Percentiles rank a stretch among this genome's conserved stretches.
Evolutionary conservation across 2,797 vertebrate genomes (phyloP).

Genomic region (Lacerta agilis): DNA sequence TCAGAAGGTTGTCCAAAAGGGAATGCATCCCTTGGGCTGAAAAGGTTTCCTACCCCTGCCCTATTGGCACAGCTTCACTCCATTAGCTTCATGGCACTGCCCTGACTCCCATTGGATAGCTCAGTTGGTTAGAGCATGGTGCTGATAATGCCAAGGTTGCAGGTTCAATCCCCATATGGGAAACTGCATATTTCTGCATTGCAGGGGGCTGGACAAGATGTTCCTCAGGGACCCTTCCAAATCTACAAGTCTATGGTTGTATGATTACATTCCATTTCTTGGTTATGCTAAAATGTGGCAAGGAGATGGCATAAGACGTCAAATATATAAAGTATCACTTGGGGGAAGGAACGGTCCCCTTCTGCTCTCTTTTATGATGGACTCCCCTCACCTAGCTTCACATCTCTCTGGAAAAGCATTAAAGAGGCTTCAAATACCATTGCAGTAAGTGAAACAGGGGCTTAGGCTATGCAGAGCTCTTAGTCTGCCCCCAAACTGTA

Average conservation of each 20-base stretch:
- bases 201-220: too few relatives aligned
- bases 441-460: not conserved
- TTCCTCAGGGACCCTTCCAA: too few relatives aligned
- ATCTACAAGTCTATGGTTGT: too few relatives aligned
- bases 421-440: not conserved
- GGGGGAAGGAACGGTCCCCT: not conserved
- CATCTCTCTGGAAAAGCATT: too few relatives aligned
- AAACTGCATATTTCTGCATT: too few relatives aligned
- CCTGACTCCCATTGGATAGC: not conserved
- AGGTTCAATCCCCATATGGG: too few relatives aligned
- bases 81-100: not conserved
- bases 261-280: not conserved
- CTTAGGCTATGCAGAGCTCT: not conserved
- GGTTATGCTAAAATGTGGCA: not conserved
- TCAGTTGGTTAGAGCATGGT: too few relatives aligned
- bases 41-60: not conserved
- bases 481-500: not conserved
- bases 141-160: too few relatives aligned
- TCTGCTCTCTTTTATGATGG: not conserved
- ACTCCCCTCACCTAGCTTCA: not conserved
- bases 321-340: not conserved
- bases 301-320: not conserved
- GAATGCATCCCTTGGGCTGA: too few relatives aligned
- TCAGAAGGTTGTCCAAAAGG: too few relatives aligned
- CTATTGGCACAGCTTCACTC: not conserved